Percentiles rank a stretch among this genome's conserved stretches.
Conservation (phyloP, 2,888 invertebrate species). For the Eretmocerus hayati region DNA sequence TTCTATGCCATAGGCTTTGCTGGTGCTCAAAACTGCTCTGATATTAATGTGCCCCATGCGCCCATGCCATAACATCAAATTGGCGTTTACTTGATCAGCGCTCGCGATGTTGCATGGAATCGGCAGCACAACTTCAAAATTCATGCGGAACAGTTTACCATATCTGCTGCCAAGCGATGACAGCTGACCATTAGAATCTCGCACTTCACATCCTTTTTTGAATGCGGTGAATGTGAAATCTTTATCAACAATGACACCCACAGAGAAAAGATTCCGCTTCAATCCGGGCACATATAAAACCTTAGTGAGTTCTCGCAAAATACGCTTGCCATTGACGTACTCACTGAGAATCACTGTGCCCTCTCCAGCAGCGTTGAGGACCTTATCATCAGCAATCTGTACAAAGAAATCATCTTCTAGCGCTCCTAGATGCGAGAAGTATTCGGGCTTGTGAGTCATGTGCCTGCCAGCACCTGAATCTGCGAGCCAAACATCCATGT, state of each 20-base stretch:
- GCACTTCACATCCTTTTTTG: background rate
- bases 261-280: background rate
- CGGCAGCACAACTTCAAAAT: background rate
- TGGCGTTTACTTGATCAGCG: background rate
- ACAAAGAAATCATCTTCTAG: background rate
- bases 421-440: background rate
- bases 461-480: background rate
- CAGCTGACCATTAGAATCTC: background rate
- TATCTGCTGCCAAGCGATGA: background rate
- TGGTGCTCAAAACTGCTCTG: background rate
- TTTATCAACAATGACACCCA: background rate
- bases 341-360: background rate
- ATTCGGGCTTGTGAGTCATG: background rate
- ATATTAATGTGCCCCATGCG: conserved; percentile 1
- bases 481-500: background rate
- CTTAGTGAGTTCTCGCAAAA: background rate
- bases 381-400: background rate
- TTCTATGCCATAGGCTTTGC: background rate
- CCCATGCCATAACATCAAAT: conserved; percentile 1
- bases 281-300: background rate
- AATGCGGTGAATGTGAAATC: background rate
- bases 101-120: background rate
- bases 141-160: background rate
- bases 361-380: background rate
- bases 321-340: background rate